These are phyloP conservation scores for Macaria liturata DNA, from an alignment of 2,888 invertebrate genomes.

Conservation along the genomic window DNA sequence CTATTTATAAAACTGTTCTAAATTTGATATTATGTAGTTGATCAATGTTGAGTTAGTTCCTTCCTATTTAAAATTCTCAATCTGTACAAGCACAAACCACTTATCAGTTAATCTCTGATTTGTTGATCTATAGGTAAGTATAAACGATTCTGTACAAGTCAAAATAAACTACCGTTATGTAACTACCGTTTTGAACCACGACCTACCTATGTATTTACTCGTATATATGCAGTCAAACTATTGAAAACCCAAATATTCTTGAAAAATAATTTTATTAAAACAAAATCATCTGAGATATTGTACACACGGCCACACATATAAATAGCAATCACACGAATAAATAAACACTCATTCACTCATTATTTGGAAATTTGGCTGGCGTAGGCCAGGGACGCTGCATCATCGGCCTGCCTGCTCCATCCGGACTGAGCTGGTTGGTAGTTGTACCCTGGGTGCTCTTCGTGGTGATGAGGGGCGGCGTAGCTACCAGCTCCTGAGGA, in stretches of 20 bases:
- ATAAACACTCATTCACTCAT: conserved; percentile 49
- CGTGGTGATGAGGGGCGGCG: conserved; percentile 84
- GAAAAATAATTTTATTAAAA: conserved; percentile 44
- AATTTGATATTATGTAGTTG: no score
- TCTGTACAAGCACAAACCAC: no score
- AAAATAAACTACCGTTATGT: no score
- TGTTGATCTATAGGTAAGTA: no score
- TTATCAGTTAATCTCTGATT: no score
- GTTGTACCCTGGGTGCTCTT: conserved; percentile 81
- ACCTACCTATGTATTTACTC: no score
- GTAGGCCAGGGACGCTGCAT: conserved; percentile 88
- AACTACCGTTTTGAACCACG: no score
- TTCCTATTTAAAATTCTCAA: no score
- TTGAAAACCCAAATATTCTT: conserved; percentile 19
- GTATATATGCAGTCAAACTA: conserved; percentile 16
- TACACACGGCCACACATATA: conserved; percentile 47
- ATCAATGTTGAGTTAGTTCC: no score
- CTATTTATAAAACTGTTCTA: no score
- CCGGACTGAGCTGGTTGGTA: conserved; percentile 80
- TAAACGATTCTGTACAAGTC: no score
- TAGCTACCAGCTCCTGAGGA: conserved; percentile 74
- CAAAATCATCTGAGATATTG: conserved; percentile 68
- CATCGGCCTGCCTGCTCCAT: conserved; percentile 86
- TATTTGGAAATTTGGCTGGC: conserved; percentile 61
- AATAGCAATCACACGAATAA: conserved; percentile 48